Base-by-base conservation (phyloP, 1,140 invertebrate species). In the Eupeodes corollae region DNA sequence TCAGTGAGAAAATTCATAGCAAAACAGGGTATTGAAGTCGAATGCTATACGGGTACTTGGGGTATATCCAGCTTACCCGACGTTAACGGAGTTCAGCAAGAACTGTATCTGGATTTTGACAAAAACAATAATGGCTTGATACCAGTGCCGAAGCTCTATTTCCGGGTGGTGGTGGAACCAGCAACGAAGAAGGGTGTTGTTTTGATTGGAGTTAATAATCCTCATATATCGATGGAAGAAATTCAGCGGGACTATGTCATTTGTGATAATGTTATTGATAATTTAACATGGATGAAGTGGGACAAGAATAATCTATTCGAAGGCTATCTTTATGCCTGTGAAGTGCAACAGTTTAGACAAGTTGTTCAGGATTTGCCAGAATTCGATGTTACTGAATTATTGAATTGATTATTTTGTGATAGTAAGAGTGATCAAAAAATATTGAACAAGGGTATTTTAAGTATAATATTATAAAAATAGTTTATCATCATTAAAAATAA, bases 291-390 rank as follows among this genome's bases (percentile, higher is more conserved):
- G 75, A 46, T 79, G 2, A 53, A 52, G 13, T 77, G 75, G 76
- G 33, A 57, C 2, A 60, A 65, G 3, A 56, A 73, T 38, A 67
- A 76, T 54, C 67, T 79, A 21, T 63, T 62, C 10, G 52, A 70
- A 12, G 83, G 82, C 0, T 78, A 78, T 53, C 76, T 73, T 8
- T 83, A 83, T 57, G 80, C 78, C n/a, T 85, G 82, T 56, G 67
- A 69, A 2, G 69, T 83, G 12, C 62, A 72, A 31, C 75, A 80
- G 35, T 76, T 84, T 51, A 69, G 72, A 21, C 67, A 59, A 43
- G 58, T 64, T 0, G 70, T 83, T 2, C 66, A 60, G 1, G 66
- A 71, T 35, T 53, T 67, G 47, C 64, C 64, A 0, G 21, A 26
- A 8, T 26, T 26, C 21, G 21, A 26, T 26, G 8, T 26, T 26